Base-by-base conservation (phyloP, 2,797 vertebrate genomes). In the Pseudochromis fuscus region DNA sequence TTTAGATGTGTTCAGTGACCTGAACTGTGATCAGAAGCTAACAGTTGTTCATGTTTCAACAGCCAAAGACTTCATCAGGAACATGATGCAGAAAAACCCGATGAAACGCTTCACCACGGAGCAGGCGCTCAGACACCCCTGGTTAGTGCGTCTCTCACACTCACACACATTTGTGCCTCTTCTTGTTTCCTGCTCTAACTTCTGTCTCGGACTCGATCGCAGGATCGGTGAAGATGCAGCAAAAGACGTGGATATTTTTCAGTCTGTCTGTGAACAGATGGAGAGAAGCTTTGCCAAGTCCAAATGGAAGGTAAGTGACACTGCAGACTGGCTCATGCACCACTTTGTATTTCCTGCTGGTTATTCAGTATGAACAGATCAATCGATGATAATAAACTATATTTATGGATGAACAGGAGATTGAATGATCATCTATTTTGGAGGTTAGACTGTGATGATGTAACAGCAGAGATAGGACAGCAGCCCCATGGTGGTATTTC, bases 31-130 rank as follows among this genome's bases (percentile, higher is more conserved):
- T 42, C 5, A 38, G 16, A 58, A 25, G 8, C 12, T 60, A 49
- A 74, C 52, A 37, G 19, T 11, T 52, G 24, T 73, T 35, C 45
- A 57, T 71, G 33, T 86, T 58, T 86, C 80, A 60, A 79, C 90
- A 98, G 97, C 97, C 63, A 98, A 98, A 89, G 96, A 97, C 69
- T 98, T 98, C 64, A 96, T 98, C 87, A 92, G 89, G 24, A 96
- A 96, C 21, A 81, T 98, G 70, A 92, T 98, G 92, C 94, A 97
- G 90, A 98, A 97, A 77, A 95, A 95, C 85, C 95, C 97, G 0
- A 89, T 24, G 0, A 90, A 88, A 15, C 95, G 97, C 49, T 97
- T 95, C 67, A 95, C 88, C 77, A 96, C 97, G 0, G 96, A 97
- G 59, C 92, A 96, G 87, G 97, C 97, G 0, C 90, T 98, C 84